Conservation (phyloP, 2,113 vertebrate genomes). For the Cyanoderma ruficeps region DNA sequence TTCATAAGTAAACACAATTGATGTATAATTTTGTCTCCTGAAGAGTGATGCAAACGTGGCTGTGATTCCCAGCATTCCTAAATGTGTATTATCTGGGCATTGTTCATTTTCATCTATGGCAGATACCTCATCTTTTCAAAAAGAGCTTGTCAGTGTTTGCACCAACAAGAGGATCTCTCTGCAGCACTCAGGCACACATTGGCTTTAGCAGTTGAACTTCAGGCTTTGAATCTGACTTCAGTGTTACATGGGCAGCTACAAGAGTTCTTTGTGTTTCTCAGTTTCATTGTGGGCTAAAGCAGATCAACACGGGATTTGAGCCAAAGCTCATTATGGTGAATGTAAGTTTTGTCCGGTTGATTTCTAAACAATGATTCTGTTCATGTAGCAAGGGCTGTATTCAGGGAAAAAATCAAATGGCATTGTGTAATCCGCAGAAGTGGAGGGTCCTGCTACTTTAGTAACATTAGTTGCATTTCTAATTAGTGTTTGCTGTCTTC, state of each 20-base stretch:
- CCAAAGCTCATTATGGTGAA: conserved; percentile 30
- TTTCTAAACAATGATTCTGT: not conserved
- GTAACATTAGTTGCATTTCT: not conserved
- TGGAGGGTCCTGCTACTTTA: not conserved
- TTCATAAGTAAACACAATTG: not conserved
- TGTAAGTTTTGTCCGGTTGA: conserved; percentile 14
- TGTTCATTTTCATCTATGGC: not conserved
- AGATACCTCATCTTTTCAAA: not conserved
- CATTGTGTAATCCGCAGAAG: not conserved
- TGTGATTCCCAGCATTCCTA: not conserved
- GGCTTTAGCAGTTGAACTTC: not conserved
- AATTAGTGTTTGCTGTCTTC: not conserved
- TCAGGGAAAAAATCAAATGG: not conserved
- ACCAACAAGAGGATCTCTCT: not conserved
- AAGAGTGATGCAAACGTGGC: not conserved
- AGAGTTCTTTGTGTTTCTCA: conserved; percentile 13
- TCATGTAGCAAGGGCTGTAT: not conserved
- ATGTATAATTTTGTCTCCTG: not conserved
- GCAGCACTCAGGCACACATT: not conserved
- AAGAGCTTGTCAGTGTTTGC: not conserved
- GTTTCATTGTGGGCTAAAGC: not conserved
- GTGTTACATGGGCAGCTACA: not conserved
- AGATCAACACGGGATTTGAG: conserved; percentile 38
- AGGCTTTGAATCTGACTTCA: not conserved
- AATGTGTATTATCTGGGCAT: not conserved